Conservation (phyloP, 2,797 vertebrate species). For the Leptodactylus fallax region DNA sequence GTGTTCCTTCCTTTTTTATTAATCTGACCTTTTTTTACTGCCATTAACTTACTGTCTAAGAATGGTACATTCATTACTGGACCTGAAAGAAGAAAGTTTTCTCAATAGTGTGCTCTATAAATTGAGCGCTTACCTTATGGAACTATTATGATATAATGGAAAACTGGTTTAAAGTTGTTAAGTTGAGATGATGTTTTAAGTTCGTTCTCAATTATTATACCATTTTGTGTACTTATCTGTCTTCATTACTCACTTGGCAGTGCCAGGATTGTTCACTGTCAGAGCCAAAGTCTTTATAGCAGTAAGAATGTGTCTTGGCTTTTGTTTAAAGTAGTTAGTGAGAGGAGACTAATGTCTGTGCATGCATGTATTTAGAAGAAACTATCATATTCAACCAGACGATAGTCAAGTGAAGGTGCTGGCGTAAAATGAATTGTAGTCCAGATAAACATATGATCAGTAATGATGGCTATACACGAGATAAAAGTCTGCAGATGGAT, state of each 20-base stretch:
- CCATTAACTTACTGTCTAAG: neutral
- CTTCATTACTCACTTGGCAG: slow-evolving; percentile 21
- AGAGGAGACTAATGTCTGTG: neutral
- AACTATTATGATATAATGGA: neutral
- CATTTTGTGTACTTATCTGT: slow-evolving; percentile 11
- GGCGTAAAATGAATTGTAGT: neutral
- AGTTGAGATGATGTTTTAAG: neutral
- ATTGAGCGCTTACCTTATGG: neutral
- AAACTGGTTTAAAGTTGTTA: neutral
- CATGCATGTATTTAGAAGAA: neutral
- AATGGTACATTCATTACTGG: neutral
- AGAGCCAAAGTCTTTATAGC: neutral
- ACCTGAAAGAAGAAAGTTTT: neutral
- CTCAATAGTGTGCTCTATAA: neutral
- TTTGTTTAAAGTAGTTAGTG: slow-evolving; percentile 2
- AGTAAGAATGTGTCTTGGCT: neutral
- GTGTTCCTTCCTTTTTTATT: neutral
- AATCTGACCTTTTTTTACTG: neutral
- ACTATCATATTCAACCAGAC: neutral
- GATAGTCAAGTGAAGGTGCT: neutral
- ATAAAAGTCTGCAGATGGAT: no score
- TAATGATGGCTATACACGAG: no score
- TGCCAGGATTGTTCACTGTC: neutral
- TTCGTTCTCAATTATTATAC: slow-evolving; percentile 4
- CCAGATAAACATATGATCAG: neutral